Base-by-base conservation (phyloP, 2,888 invertebrate genomes). In the Carterocephalus palaemon region DNA sequence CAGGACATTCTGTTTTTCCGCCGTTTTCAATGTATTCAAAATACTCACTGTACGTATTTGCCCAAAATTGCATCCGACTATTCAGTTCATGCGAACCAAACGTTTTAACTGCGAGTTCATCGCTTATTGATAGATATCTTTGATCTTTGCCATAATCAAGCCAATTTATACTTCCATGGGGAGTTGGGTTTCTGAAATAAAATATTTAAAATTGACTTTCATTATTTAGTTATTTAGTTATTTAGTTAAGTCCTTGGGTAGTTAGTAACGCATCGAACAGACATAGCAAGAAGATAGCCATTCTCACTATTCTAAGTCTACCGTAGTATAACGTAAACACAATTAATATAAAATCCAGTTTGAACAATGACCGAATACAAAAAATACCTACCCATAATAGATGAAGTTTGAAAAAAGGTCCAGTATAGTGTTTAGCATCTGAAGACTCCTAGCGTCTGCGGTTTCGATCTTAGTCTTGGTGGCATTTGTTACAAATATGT, bases 131-230 rank as follows among this genome's bases (percentile, higher is more conserved):
- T 6, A 63, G 13, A 31, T 59, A 55, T 23, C 49, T 47, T 20
- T 49, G 34, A 7, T 52, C 15, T 31, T 19, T 24, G 4, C 49
- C 51, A 26, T 49, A 51, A 22, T 48, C 41, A 2, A 51, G 52
- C 58, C 57, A 61, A 5, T 16, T 47, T 0, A 51, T 48, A 9
- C 40, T 20, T 38, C 38, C 38, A 7, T 37, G 17, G 8, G 56
- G 57, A 15, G 57, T 57, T 5, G 63, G 61, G 37, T 59, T 54
- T 8, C 63, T 63, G 49, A 26, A 56, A 59, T 10, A 10, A 13
- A 26, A 28, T 4, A 15, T 13, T 12, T n/a, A n/a, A n/a, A n/a
- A n/a, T n/a, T n/a, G n/a, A n/a, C n/a, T n/a, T n/a, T n/a, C n/a
- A n/a, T n/a, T n/a, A n/a, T n/a, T n/a, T n/a, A n/a, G n/a, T n/a